Base-by-base conservation (phyloP, 2,113 vertebrate genomes). In the Zingel zingel region DNA sequence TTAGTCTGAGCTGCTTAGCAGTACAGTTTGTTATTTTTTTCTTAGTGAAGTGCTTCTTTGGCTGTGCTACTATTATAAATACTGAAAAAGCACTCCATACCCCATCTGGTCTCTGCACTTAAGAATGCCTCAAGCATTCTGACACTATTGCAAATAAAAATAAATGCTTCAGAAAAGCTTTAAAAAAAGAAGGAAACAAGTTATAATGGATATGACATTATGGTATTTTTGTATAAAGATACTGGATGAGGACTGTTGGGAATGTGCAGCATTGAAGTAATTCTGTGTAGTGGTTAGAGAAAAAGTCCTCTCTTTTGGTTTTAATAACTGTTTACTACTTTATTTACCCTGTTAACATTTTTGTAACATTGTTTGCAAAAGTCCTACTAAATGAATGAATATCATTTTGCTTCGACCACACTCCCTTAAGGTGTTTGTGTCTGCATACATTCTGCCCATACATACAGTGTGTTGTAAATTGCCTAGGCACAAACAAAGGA, bases 401-500 rank as follows among this genome's bases (percentile, higher is more conserved):
- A 79, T 65, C 21, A 61, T 68, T 84, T 48, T 25, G 65, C 39
- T 0, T 54, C 21, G 3, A 75, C 59, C 16, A 56, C 4, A 62
- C 36, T 86, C 62, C 16, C 65, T 50, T 18, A 25, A n/a, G 12
- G 91, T 93, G 92, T 88, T 58, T 79, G 56, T 79, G 74, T 84
- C 90, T 87, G 90, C 85, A 83, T 88, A 89, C 87, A 61, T 74
- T 77, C 8, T 68, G 56, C 14, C 33, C 50, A 61, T 62, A 63
- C 72, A 79, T 73, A 50, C 21, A 33, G 45, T 50, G 48, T 82
- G 73, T 66, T 69, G 62, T 67, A 45, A 77, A 68, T 61, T 12
- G 27, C 65, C 74, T 82, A 83, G 83, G 59, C 74, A 71, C 68
- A 75, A 67, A 69, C 5, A 15, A 79, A 33, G 33, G 11, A 30